A percentile compares a stretch with the other conserved stretches of the same genome.
phyloP scores from a whole-genome alignment of 2,797 vertebrate genomes.

The Clamator glandarius region DNA sequence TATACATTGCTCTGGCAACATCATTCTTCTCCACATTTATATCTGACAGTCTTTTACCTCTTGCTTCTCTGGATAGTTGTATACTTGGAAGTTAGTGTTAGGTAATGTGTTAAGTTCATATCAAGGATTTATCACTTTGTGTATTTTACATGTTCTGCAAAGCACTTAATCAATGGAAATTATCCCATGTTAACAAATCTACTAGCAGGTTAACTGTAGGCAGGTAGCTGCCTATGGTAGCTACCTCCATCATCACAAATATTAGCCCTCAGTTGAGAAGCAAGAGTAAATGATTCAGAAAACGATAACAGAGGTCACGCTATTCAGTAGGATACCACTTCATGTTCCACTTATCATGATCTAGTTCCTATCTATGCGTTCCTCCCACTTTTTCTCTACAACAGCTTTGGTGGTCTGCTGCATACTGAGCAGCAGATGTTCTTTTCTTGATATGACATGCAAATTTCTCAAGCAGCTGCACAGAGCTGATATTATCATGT shows the following conservation, averaged over 20 bases:
- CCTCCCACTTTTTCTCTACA: constrained; percentile 29
- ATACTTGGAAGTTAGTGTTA: background rate
- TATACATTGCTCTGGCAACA: background rate
- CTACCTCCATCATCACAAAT: background rate
- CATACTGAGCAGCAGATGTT: constrained; percentile 72
- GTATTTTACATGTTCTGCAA: background rate
- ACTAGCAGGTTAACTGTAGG: background rate
- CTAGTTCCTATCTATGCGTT: constrained; percentile 13
- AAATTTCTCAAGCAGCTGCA: constrained; percentile 62
- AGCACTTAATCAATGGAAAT: background rate
- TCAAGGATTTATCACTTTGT: background rate
- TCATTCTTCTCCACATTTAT: background rate
- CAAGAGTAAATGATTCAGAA: constrained; percentile 46
- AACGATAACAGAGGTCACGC: constrained; percentile 56
- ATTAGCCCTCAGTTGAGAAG: background rate
- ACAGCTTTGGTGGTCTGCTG: constrained; percentile 30
- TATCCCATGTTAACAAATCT: background rate
- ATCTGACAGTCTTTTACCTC: background rate
- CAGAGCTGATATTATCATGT: constrained; percentile 32
- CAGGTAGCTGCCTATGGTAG: background rate
- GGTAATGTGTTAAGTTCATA: background rate
- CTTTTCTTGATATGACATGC: constrained; percentile 32
- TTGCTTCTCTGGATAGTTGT: background rate
- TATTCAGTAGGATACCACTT: constrained; percentile 44
- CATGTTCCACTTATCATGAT: constrained; percentile 15